These are phyloP conservation scores for Zootermopsis nevadensis DNA, from an alignment of 2,888 invertebrate species.

Conservation along the genomic window DNA sequence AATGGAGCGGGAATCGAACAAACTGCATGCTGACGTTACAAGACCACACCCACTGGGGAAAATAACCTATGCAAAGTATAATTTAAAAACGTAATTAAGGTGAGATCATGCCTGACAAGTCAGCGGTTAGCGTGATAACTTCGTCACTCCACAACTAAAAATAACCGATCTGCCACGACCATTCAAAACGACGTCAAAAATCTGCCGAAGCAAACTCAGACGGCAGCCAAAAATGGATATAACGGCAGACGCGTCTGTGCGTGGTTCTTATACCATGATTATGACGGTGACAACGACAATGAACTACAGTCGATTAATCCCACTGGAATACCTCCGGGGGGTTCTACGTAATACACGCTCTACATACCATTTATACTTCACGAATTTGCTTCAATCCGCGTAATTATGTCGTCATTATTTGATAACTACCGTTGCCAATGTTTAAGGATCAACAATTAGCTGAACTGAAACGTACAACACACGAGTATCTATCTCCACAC, in stretches of 20 bases:
- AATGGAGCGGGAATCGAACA: conserved; percentile 7
- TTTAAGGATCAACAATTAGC: background rate
- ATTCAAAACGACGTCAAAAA: background rate
- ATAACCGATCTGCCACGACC: background rate
- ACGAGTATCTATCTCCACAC: background rate
- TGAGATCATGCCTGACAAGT: too few species aligned
- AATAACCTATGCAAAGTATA: background rate
- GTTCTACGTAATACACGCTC: too few species aligned
- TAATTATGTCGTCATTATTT: background rate
- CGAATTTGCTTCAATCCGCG: too few species aligned
- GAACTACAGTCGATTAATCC: too few species aligned
- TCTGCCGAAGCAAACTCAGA: background rate
- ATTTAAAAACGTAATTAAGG: too few species aligned
- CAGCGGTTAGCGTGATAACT: background rate
- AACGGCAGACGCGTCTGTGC: too few species aligned
- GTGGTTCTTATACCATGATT: too few species aligned
- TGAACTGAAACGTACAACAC: background rate
- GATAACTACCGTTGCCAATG: background rate
- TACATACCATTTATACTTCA: too few species aligned
- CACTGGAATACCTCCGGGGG: too few species aligned
- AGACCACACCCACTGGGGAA: background rate
- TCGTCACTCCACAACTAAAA: background rate
- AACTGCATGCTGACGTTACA: background rate
- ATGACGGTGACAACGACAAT: too few species aligned
- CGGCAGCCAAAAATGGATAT: too few species aligned